Evolutionary conservation across 2,797 vertebrate species (phyloP), one percentile per base, ranked within the genome.

Genomic region (Pangasius larnaudii): DNA sequence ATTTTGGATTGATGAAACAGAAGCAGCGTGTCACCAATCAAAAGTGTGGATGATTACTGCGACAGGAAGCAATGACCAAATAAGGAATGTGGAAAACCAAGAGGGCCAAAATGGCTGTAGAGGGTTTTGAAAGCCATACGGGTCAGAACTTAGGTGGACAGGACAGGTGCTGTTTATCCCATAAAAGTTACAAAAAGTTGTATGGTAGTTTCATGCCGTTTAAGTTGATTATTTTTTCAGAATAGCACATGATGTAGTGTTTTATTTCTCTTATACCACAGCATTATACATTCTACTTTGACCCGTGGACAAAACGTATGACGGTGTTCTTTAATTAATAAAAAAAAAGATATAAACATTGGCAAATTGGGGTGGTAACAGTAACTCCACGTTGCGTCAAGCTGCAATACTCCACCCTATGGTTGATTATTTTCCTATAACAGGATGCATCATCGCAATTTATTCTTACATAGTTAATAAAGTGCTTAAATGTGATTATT

Each of bases 61-160:
- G 2, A 56, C 49, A 78, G 49, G 49, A 78, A 78, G 75, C 75
- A 53, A 53, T 53, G 49, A 53, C 46, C 75, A 78, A 33, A 78
- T 78, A 53, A 78, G 75, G 49, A 78, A 78, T 53, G n/a, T 5
- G 75, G 27, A 78, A 53, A 78, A 14, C 75, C 10, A 53, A 53
- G n/a, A 56, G 16, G n/a, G 49, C 33, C 49, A 33, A 53, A 78
- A 30, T 46, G 71, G 22, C 3, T 51, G 27, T 2, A 14, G 22
- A 5, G 42, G 24, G 74, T 49, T 27, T 74, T 27, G 42, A 46
- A 75, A 49, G 69, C 33, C 69, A 9, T 22, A 14, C 27, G 27
- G 33, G 18, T 36, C 33, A 36, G 30, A 67, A 67, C 65, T 3
- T 33, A 14, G 11, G n/a, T 63, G 59, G 59, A 63, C 5, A 67